A percentile compares a stretch with the other conserved stretches of the same genome.
Evolutionary conservation across 2,113 vertebrate species (phyloP).

Genomic region (Notiomystis cincta): DNA sequence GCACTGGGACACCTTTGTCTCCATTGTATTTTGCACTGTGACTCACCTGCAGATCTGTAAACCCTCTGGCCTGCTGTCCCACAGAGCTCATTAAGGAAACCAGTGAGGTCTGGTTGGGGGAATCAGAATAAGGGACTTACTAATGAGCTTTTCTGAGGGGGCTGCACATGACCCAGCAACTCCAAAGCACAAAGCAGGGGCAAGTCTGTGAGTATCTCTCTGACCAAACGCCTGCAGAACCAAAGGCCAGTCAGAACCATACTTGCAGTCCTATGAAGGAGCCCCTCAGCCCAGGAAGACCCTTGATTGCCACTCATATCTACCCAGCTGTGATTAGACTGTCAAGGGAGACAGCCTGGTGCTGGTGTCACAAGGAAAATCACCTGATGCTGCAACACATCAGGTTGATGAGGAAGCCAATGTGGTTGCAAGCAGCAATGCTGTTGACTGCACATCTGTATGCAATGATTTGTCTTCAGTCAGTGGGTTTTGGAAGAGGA

Average conservation of each 20-base stretch:
- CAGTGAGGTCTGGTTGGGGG: rapidly evolving
- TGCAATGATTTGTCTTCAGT: neutral
- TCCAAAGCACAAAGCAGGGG: neutral
- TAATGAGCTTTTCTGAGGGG: neutral
- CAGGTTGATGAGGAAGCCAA: neutral
- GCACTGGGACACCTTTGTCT: neutral
- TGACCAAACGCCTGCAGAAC: neutral
- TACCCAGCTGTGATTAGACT: neutral
- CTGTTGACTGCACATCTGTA: neutral
- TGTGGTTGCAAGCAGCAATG: neutral
- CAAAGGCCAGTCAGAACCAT: neutral
- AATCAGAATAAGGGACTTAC: neutral
- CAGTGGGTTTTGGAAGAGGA: neutral
- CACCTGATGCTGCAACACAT: neutral
- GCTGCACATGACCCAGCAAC: neutral
- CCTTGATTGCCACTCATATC: neutral
- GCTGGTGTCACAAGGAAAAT: neutral
- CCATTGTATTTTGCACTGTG: rapidly evolving
- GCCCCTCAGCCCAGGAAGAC: neutral
- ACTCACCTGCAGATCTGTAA: neutral
- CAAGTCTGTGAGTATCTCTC: neutral
- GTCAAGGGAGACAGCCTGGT: neutral
- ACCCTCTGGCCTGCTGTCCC: neutral
- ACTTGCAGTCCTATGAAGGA: neutral
- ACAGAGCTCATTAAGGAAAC: neutral